Base-by-base conservation (phyloP, 1,140 invertebrate genomes). In the Acromyrmex charruanus region DNA sequence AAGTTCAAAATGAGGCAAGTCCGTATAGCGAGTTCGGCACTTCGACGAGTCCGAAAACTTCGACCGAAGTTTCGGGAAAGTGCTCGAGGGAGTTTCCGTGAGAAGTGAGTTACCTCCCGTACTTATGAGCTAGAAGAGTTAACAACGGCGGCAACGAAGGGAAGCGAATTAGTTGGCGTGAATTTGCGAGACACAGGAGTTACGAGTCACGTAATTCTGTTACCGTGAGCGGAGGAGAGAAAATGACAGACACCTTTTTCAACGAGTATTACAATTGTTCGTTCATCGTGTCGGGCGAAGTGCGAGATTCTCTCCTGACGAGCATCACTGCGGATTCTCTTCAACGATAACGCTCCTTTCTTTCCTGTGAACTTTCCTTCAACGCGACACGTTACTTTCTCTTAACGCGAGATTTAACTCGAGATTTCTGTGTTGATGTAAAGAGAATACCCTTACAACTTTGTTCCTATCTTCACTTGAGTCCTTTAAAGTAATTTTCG, bases 41-140 rank as follows among this genome's bases (percentile, higher is more conserved):
- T 31, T 31, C 6, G 71, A 65, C 44, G 75, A 77, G 49, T 77
- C 21, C 82, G 59, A 53, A 61, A 84, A 84, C 69, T 74, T 61
- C 14, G 55, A 12, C 28, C 25, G 7, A 35, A 84, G 53, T 84
- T 84, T 21, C 25, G 18, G 35, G 3, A 21, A 59, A 35, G 25
- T 51, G 49, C 49, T 51, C 49, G 12, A 3, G 49, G 39, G 39
- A 44, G 39, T 44, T 44, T 44, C 49, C 14, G 3, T 51, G 51
- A 66, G 31, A 82, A 72, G 21, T 53, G 35, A 49, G 14, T 71
- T 71, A 84, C 18, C 80, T 51, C 2, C 35, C 65, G 14, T 12
- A 39, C 71, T 74, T 35, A 35, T 25, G 55, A 44, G 21, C 53
- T 16, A 5, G 14, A 39, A 6, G 44, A 81, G 31, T 71, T 81